Conservation (phyloP, 2,797 vertebrate species). For the Periparus ater region DNA sequence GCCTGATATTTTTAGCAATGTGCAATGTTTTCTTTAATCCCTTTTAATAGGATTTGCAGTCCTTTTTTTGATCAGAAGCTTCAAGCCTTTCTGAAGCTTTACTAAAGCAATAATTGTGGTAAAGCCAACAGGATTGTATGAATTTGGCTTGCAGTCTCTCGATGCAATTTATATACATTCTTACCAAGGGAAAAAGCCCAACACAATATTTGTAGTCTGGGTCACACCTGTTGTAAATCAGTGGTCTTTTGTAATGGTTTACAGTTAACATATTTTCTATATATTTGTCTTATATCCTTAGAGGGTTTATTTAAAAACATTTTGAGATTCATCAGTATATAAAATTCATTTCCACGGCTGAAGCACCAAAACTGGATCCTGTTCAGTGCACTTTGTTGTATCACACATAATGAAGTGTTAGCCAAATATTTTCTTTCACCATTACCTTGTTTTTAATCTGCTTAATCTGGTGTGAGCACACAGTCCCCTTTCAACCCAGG, state of each 20-base stretch:
- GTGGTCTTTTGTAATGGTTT: background rate
- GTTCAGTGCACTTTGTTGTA: background rate
- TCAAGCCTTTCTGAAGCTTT: conserved; percentile 24
- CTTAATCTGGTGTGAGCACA: background rate
- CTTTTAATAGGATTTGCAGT: conserved; percentile 59
- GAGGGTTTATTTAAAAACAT: background rate
- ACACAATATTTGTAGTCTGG: background rate
- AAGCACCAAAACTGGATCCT: background rate
- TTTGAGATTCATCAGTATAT: background rate
- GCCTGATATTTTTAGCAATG: conserved; percentile 17
- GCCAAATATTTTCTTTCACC: background rate
- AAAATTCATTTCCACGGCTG: background rate
- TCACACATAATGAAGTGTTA: background rate
- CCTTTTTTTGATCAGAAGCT: conserved; percentile 31
- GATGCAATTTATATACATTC: background rate
- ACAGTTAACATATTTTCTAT: background rate
- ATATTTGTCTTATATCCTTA: background rate
- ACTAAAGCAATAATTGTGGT: conserved; percentile 19
- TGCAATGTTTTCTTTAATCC: conserved; percentile 40
- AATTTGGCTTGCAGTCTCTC: background rate
- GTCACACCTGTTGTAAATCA: background rate
- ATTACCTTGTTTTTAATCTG: background rate
- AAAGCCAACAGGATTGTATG: background rate
- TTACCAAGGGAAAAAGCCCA: background rate
- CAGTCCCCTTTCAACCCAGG: background rate